Evolutionary conservation across 2,113 vertebrate genomes (phyloP), one percentile per base, ranked within the genome.

Genomic region (Petaurus breviceps): DNA sequence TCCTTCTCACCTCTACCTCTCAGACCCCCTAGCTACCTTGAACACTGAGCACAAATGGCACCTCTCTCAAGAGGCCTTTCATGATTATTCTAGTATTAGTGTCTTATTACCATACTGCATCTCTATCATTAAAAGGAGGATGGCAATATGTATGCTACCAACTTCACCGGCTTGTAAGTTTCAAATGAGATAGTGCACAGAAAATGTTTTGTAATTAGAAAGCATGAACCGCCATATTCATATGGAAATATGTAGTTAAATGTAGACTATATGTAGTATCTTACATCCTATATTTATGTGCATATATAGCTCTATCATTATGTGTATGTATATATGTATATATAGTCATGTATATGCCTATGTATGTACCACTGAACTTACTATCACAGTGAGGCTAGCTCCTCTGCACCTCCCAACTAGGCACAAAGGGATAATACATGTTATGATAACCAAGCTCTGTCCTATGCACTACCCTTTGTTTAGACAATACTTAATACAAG

Each of bases 401-500:
- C 61, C 61, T 77, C 61, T 77, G 37, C 14, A 77, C 37, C 46
- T 57, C 90, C 43, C 26, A 53, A 57, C 22, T 23, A 46, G 50
- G 46, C 49, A 91, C 14, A 77, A 47, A 22, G 11, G 0, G 23
- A 3, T 10, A 2, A 26, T 89, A n/a, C 12, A 37, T n/a, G 37
- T n/a, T 68, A 37, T 37, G 12, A 12, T 16, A 68, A 68, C 11
- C 23, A 37, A 91, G 68, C 14, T 7, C 0, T 52, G 37, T 96
- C 4, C 31, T 91, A 95, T 3, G 89, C 11, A n/a, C 90, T 84
- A 26, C 57, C n/a, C 95, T 95, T 23, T 94, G 22, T 89, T 26
- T 50, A 12, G 8, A 8, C 61, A 94, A 91, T 94, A 95, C 94
- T 28, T 91, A 37, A 91, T 95, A 68, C 77, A 46, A 94, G 96